Conservation (phyloP, 2,888 invertebrate species). For the Rhagophthalmus giganteus region DNA sequence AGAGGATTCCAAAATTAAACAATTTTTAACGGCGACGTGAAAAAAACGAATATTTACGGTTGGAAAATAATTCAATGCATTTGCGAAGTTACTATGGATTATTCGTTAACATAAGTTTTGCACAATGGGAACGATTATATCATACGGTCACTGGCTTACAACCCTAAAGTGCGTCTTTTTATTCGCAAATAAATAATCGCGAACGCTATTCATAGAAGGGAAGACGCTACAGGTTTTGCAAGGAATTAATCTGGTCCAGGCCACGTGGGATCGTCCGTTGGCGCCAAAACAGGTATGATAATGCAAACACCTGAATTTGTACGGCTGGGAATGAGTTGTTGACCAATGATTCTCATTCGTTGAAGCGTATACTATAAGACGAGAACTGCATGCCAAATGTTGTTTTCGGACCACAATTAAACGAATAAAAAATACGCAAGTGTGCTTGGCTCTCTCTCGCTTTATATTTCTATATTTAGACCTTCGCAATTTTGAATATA, state of each 20-base stretch:
- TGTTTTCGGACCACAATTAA: constrained; percentile 7
- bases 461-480: neutral
- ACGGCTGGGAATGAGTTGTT: constrained; percentile 25
- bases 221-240: constrained; percentile 38
- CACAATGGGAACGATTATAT: constrained; percentile 22
- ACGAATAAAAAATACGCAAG: constrained; percentile 1
- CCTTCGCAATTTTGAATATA: neutral
- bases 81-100: constrained; percentile 7
- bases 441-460: neutral
- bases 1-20: too few relatives aligned
- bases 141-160: constrained; percentile 14
- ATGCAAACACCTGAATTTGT: constrained; percentile 36
- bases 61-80: too few relatives aligned
- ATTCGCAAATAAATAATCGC: constrained; percentile 39
- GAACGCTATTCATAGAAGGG: constrained; percentile 24
- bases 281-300: constrained; percentile 42
- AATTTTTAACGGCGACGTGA: neutral
- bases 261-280: constrained; percentile 40
- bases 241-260: constrained; percentile 26
- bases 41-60: neutral
- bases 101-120: constrained; percentile 8
- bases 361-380: constrained; percentile 13
- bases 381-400: constrained; percentile 12
- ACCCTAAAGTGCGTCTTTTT: constrained; percentile 32
- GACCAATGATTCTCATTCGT: constrained; percentile 16